These are phyloP conservation scores for Helobdella robusta DNA, from an alignment of 2,888 invertebrate genomes.

Conservation along the genomic window DNA sequence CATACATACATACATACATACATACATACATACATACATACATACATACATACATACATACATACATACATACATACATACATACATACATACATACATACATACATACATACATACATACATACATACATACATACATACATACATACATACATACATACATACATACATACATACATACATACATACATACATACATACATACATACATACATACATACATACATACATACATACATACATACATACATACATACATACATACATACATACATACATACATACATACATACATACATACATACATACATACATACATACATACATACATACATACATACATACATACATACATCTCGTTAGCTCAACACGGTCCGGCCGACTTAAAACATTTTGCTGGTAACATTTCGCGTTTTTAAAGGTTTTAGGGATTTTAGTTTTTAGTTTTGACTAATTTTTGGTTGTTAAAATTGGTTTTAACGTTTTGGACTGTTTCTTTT, in stretches of 20 bases:
- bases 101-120: conserved; percentile 18
- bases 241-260: conserved; percentile 18
- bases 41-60: conserved; percentile 9
- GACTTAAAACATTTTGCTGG: no score
- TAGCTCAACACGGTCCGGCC: no score
- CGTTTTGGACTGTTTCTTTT: background rate
- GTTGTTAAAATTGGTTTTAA: no score
- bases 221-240: conserved; percentile 18
- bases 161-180: background rate
- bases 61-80: background rate
- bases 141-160: background rate
- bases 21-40: conserved; percentile 18
- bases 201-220: conserved; percentile 18
- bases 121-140: conserved; percentile 18
- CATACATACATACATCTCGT: conserved; percentile 11
- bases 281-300: conserved; percentile 18
- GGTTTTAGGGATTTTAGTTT: no score
- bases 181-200: conserved; percentile 18
- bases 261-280: conserved; percentile 18
- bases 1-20: conserved; percentile 18
- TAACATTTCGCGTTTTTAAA: no score
- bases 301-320: conserved; percentile 18
- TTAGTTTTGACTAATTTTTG: no score
- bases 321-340: conserved; percentile 13
- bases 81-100: conserved; percentile 5